Evolutionary conservation across 2,888 invertebrate species (phyloP), one percentile per base, ranked within the genome.

Genomic region (Noctua janthe): DNA sequence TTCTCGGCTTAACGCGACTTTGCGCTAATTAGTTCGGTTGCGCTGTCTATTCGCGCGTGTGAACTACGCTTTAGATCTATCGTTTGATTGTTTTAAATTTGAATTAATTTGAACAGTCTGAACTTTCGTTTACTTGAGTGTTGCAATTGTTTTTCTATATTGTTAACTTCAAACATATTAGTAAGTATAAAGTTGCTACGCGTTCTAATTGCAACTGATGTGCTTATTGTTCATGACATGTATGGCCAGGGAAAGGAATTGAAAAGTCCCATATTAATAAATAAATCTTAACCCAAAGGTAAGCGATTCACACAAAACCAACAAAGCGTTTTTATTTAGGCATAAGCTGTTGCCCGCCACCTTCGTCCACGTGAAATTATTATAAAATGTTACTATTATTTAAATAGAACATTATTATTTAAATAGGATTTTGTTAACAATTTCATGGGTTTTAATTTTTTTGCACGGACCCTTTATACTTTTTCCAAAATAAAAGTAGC

Each of bases 1-100:
- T 85, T 85, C 87, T 67, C 62, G 66, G 81, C 82, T 87, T 83
- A 77, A 78, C 76, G 74, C 81, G 83, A 89, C 83, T 89, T 88
- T 54, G 77, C 71, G 43, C 67, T 80, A 80, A 89, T 90, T 79
- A 81, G 73, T 83, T 87, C 69, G 59, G 67, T 76, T 51, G 64
- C 71, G 67, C 72, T 84, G 71, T 71, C 66, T 73, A 62, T 81
- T 72, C 78, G 76, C 69, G 71, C 47, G 77, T 90, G 80, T 87
- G 70, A 81, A 89, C 39, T 51, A n/a, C 10, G 73, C 74, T 77
- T 89, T 77, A 76, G 29, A 71, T 81, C 35, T 77, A 64, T 43
- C 64, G 47, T 72, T 67, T 69, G 79, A 62, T 74, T 49, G 35
- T 76, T 83, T 29, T 23, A 39, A 59, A 73, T 76, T 74, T 54